Conservation (phyloP, 2,888 invertebrate species). For the Cylindroiulus punctatus region DNA sequence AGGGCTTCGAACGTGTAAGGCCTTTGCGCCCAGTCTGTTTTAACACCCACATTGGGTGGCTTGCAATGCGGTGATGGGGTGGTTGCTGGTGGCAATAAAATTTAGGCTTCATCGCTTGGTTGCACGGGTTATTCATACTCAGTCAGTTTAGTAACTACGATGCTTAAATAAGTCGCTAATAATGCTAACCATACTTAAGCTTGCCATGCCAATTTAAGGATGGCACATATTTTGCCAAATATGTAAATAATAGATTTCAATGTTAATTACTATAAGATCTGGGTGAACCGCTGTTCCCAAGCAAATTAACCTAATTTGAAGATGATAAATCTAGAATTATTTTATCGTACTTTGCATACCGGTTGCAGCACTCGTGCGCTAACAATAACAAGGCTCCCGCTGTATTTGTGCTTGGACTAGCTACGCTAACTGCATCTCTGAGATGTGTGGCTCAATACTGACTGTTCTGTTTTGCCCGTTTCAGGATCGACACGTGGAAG, state of each 20-base stretch:
- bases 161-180: neutral
- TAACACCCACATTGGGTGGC: neutral
- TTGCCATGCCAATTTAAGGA: no score
- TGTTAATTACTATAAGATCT: no score
- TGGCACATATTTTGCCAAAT: no score
- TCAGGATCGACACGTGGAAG: constrained; percentile 90
- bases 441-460: constrained; percentile 33
- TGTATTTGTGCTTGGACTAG: neutral
- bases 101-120: neutral
- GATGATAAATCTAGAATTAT: neutral
- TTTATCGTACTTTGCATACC: neutral
- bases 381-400: neutral
- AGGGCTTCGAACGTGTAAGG: constrained; percentile 49
- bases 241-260: no score
- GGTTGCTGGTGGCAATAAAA: neutral
- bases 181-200: no score
- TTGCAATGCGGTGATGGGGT: neutral
- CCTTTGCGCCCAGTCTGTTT: constrained; percentile 3
- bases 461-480: constrained; percentile 27
- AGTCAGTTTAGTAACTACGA: neutral
- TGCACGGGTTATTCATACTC: no score
- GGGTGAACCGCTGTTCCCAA: no score
- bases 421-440: constrained; percentile 48
- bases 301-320: no score
- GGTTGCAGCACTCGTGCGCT: neutral